phyloP scores from a whole-genome alignment of 2,797 vertebrate genomes.

The Malacoctenus gilli region DNA sequence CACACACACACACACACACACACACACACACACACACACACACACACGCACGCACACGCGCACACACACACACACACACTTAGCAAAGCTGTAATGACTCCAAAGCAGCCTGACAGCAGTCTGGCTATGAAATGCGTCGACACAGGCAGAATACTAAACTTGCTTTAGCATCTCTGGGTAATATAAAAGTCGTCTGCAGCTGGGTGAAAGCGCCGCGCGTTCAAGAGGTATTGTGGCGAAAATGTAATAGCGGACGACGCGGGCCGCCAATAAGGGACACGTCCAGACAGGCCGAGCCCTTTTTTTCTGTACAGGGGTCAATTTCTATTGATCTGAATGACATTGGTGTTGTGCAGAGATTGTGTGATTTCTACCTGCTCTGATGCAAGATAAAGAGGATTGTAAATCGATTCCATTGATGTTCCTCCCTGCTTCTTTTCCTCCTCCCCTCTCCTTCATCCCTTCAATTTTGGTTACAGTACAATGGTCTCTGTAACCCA shows the following conservation, averaged over 20 bases:
- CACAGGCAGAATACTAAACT: conserved; percentile 59
- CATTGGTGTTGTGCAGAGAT: conserved; percentile 79
- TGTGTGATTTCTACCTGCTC: conserved; percentile 77
- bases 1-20: too few relatives aligned
- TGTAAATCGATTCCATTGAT: conserved; percentile 82
- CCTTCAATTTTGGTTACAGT: conserved; percentile 72
- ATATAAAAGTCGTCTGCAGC: conserved; percentile 70
- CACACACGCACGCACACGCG: too few relatives aligned
- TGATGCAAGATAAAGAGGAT: conserved; percentile 80
- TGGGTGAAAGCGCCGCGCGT: conserved; percentile 55
- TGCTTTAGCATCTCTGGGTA: conserved; percentile 42
- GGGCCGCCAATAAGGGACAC: conserved; percentile 46
- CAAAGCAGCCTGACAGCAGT: conserved; percentile 64
- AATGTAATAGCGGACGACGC: conserved; percentile 65
- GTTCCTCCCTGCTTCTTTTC: conserved; percentile 32
- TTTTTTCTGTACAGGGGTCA: conserved; percentile 73
- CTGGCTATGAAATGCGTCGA: conserved; percentile 49
- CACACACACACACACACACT: background rate
- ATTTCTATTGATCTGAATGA: conserved; percentile 80
- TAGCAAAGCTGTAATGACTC: conserved; percentile 44
- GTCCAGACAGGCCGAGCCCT: conserved; percentile 57
- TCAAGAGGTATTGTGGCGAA: conserved; percentile 59
- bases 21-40: background rate
- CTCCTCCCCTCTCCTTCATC: conserved; percentile 37
- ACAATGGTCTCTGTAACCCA: conserved; percentile 70